Conservation (phyloP, 2,113 vertebrate genomes). For the Macquaria ambigua region DNA sequence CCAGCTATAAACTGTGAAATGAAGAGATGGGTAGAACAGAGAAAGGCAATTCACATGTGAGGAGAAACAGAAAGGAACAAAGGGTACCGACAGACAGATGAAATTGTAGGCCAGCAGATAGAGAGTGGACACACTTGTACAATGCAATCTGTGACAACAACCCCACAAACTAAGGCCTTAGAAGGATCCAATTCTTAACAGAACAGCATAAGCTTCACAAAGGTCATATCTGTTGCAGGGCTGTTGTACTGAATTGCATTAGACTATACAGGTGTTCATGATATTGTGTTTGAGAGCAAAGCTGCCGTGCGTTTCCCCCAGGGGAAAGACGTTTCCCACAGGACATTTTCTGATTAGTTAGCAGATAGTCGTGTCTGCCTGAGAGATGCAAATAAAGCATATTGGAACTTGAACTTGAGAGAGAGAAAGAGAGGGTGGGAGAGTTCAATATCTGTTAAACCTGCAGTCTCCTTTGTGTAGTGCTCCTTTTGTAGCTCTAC, state of each 20-base stretch:
- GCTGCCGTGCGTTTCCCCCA: neutral
- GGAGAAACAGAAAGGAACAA: neutral
- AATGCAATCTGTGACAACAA: neutral
- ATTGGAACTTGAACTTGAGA: constrained; percentile 2
- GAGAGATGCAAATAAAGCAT: constrained; percentile 16
- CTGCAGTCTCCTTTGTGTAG: neutral
- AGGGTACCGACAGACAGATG: neutral
- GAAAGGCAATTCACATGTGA: neutral
- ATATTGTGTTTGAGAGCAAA: neutral
- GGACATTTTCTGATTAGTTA: constrained; percentile 28
- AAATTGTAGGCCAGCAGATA: neutral
- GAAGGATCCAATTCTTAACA: neutral
- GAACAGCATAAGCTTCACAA: neutral
- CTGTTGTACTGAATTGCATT: neutral
- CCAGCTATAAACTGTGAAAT: constrained; percentile 11
- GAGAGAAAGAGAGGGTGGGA: neutral
- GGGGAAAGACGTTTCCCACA: neutral
- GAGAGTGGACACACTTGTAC: neutral
- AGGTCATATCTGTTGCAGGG: neutral
- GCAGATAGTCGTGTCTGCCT: constrained; percentile 6
- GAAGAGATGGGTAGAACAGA: neutral
- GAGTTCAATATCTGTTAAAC: constrained; percentile 14
- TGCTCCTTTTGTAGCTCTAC: neutral
- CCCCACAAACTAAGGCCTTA: neutral
- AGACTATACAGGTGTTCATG: neutral